A percentile compares a stretch with the other conserved stretches of the same genome.
Evolutionary conservation across 2,797 vertebrate species (phyloP).

Genomic region (Sebastes itinus): DNA sequence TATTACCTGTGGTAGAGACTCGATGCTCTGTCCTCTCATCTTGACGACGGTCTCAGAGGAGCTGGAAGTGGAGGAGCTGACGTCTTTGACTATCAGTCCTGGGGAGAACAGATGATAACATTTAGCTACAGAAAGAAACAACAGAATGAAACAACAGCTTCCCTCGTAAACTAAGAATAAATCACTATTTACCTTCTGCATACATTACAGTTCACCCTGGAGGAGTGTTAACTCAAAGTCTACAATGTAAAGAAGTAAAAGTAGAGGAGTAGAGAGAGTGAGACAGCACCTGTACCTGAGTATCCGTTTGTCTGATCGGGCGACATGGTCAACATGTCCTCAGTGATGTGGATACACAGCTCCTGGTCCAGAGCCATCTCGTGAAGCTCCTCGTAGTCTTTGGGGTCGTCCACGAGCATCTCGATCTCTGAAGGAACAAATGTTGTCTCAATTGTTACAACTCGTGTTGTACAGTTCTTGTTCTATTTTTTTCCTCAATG

Average conservation of each 20-base stretch:
- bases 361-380: constrained; percentile 93
- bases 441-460: not conserved
- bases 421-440: constrained; percentile 89
- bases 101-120: not conserved
- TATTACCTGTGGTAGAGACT: constrained; percentile 95
- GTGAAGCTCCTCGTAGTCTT: constrained; percentile 91
- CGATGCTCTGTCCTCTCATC: constrained; percentile 96
- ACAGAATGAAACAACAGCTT: not conserved
- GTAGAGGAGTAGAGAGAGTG: not conserved
- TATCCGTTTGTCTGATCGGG: constrained; percentile 91
- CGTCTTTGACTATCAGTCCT: constrained; percentile 96
- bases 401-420: constrained; percentile 98
- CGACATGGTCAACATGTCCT: constrained; percentile 92
- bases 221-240: not conserved
- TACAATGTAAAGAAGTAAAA: not conserved
- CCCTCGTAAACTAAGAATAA: too few species aligned
- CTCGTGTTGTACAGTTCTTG: not conserved
- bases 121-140: not conserved
- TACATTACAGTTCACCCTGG: not conserved
- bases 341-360: constrained; percentile 97
- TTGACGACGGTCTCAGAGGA: constrained; percentile 97
- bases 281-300: constrained; percentile 82
- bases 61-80: constrained; percentile 96
- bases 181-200: not conserved
- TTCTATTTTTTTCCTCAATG: too few species aligned